A percentile compares a stretch with the other conserved stretches of the same genome.
phyloP scores from a whole-genome alignment of 2,113 vertebrate genomes.

The Daubentonia madagascariensis region DNA sequence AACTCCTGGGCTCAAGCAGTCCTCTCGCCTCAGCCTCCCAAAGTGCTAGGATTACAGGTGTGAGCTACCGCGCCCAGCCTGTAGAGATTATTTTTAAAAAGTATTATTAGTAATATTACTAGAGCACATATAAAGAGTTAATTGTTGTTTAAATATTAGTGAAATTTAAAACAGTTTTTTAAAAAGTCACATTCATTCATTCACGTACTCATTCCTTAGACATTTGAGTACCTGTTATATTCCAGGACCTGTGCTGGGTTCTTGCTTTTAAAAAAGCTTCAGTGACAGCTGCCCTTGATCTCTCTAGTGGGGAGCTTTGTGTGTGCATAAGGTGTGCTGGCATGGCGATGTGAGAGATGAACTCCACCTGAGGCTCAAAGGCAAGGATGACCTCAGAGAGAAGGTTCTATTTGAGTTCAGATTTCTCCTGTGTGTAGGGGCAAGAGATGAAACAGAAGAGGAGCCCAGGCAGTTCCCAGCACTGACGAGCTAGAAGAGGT shows the following conservation, averaged over 20 bases:
- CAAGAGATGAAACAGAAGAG: not conserved
- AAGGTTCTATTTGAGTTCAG: not conserved
- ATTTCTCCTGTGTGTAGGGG: not conserved
- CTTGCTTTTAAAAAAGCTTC: not conserved
- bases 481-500: not conserved
- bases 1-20: too few relatives aligned
- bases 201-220: not conserved
- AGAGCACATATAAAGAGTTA: not conserved
- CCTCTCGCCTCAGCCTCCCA: too few relatives aligned
- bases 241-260: not conserved
- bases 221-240: not conserved
- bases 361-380: not conserved
- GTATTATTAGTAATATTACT: not conserved
- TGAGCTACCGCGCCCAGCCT: too few relatives aligned
- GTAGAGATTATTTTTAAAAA: not conserved
- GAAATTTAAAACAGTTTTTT: not conserved
- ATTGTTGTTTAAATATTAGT: not conserved
- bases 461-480: fast-evolving
- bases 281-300: not conserved
- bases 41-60: too few relatives aligned
- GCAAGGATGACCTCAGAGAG: not conserved
- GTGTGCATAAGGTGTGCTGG: not conserved
- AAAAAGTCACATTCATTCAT: not conserved
- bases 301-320: not conserved
- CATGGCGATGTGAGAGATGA: not conserved